Percentiles rank a stretch among this genome's conserved stretches.
Evolutionary conservation across 2,797 vertebrate genomes (phyloP).

Genomic region (Mionectes olivaceus): DNA sequence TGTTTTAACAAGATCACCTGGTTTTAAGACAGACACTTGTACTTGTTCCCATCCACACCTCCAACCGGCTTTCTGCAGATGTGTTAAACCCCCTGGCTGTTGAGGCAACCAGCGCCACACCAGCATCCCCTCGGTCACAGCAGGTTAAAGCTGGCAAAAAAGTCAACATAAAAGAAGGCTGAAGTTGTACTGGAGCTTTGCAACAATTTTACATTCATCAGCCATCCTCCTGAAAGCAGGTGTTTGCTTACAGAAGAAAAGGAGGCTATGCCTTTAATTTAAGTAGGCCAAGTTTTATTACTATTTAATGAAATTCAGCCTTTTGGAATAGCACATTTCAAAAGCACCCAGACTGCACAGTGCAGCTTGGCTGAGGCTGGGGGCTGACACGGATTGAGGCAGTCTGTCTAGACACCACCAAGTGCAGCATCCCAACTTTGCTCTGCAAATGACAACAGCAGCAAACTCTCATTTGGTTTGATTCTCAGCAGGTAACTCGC

Average conservation of each 20-base stretch:
- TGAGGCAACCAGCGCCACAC: neutral
- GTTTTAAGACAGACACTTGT: neutral
- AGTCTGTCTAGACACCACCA: neutral
- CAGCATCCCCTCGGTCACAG: neutral
- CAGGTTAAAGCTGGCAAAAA: neutral
- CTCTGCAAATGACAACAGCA: neutral
- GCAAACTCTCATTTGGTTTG: neutral
- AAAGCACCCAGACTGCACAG: neutral
- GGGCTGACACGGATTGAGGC: neutral
- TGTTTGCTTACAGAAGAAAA: conserved; percentile 8
- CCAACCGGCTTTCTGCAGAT: neutral
- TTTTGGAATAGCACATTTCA: conserved; percentile 23
- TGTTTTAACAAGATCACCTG: neutral
- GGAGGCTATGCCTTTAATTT: conserved; percentile 36
- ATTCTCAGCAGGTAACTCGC: neutral
- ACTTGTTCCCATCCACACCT: neutral
- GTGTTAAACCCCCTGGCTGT: neutral
- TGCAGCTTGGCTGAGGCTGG: neutral
- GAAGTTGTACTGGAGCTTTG: neutral
- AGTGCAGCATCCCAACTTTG: neutral
- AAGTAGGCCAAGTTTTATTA: conserved; percentile 39
- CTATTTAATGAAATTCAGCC: conserved; percentile 38
- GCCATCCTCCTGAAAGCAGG: neutral
- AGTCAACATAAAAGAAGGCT: neutral
- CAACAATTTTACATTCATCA: neutral